A percentile compares a stretch with the other conserved stretches of the same genome.
These are phyloP conservation scores for Panulirus ornatus DNA, from an alignment of 1,140 invertebrate genomes.

Conservation along the genomic window DNA sequence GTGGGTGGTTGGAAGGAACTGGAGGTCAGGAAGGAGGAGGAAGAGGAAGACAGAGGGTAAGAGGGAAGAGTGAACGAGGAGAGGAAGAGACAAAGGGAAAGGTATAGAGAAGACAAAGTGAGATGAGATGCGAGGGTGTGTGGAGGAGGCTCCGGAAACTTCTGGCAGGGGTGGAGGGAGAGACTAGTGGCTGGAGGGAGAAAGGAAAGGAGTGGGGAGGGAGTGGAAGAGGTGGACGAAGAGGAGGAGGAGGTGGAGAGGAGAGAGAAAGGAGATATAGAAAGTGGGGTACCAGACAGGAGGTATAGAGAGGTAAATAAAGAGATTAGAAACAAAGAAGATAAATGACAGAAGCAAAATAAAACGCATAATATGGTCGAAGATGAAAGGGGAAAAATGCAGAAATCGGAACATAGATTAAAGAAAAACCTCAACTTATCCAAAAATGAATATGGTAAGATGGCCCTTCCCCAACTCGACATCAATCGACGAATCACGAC, in stretches of 20 bases:
- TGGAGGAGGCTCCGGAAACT: not conserved
- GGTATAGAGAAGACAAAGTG: not conserved
- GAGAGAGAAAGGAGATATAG: not conserved
- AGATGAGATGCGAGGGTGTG: not conserved
- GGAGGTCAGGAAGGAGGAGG: not conserved
- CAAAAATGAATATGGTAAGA: too few relatives aligned
- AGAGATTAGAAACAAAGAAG: not conserved
- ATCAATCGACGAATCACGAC: too few relatives aligned
- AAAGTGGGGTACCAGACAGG: not conserved
- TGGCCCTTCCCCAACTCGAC: too few relatives aligned
- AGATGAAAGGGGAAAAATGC: not conserved
- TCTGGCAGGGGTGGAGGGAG: not conserved
- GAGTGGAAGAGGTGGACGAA: not conserved
- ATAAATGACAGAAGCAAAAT: not conserved
- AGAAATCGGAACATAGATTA: not conserved
- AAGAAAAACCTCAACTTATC: too few relatives aligned
- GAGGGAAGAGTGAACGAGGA: not conserved
- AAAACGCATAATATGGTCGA: not conserved
- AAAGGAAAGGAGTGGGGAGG: not conserved
- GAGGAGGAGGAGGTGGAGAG: not conserved
- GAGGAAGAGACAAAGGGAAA: not conserved
- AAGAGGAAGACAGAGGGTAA: too few relatives aligned
- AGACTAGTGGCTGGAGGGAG: not conserved
- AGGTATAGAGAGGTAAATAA: not conserved
- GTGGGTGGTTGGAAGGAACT: not conserved